Evolutionary conservation across 1,140 invertebrate genomes (phyloP).

Genomic region (Ladona fulva): DNA sequence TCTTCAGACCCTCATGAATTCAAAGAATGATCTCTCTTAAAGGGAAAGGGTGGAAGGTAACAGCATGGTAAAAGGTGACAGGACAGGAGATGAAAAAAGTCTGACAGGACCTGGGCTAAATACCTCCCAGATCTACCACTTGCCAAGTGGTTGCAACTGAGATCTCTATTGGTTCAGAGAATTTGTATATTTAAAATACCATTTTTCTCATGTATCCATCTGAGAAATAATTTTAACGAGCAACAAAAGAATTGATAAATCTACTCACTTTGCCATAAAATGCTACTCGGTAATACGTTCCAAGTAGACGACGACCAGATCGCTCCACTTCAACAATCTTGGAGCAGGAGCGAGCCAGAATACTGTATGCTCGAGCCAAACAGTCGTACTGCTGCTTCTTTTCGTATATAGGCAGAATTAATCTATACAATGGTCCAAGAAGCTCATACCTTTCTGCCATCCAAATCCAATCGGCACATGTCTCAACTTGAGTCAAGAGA

Average conservation of each 20-base stretch:
- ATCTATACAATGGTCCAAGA: slow-evolving; percentile 76
- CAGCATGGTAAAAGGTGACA: no score
- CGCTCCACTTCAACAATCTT: slow-evolving; percentile 78
- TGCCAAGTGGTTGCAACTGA: no score
- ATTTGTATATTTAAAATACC: no score
- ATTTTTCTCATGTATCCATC: no score
- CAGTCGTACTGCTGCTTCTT: slow-evolving; percentile 70
- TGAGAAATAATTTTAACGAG: no score
- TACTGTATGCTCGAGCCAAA: slow-evolving; percentile 61
- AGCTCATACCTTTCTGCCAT: slow-evolving; percentile 86
- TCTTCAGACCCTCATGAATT: no score
- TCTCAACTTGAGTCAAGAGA: slow-evolving; percentile 72
- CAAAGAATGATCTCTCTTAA: no score
- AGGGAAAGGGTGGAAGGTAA: no score
- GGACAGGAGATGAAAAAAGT: no score
- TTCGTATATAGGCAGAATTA: slow-evolving; percentile 88
- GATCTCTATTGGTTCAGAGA: no score
- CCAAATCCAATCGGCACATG: slow-evolving; percentile 70
- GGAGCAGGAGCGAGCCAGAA: slow-evolving; percentile 70
- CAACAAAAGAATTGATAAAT: slow-evolving; percentile 20
- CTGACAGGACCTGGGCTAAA: no score
- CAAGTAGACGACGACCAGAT: slow-evolving; percentile 76
- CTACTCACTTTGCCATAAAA: slow-evolving; percentile 62
- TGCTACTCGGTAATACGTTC: slow-evolving; percentile 79
- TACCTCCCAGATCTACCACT: no score